Evolutionary conservation across 2,888 invertebrate genomes (phyloP).

Genomic region (Chironomus tentans): DNA sequence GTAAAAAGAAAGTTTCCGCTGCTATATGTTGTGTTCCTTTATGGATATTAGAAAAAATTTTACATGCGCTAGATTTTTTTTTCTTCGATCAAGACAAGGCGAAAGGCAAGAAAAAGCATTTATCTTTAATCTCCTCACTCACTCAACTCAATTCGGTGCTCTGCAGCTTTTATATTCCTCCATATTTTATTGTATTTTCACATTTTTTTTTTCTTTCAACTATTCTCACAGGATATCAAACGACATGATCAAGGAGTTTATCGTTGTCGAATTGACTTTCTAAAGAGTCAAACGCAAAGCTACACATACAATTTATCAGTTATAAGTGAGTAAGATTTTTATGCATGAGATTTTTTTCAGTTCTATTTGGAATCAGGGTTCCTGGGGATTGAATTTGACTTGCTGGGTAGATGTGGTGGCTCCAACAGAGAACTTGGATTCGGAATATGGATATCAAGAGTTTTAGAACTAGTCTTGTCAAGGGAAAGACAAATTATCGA

Average conservation of each 20-base stretch:
- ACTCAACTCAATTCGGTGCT: not conserved
- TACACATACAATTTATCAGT: constrained; percentile 84
- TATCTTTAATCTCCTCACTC: constrained; percentile 16
- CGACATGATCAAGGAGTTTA: constrained; percentile 82
- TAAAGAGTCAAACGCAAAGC: constrained; percentile 81
- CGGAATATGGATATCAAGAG: no score
- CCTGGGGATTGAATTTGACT: no score
- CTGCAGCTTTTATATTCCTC: not conserved
- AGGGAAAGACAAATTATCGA: no score
- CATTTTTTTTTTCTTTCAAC: not conserved
- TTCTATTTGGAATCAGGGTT: no score
- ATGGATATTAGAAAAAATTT: not conserved
- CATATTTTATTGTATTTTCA: not conserved
- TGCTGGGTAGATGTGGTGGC: no score
- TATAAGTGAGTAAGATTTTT: constrained; percentile 58
- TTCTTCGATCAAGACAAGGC: not conserved
- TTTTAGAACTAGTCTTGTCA: no score
- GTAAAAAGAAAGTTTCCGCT: not conserved
- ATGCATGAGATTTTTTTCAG: not conserved
- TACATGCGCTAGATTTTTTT: not conserved
- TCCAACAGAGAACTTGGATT: no score
- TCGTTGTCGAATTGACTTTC: constrained; percentile 82
- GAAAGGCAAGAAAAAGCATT: not conserved
- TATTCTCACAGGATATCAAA: constrained; percentile 57
- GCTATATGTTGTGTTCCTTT: not conserved